Conservation (phyloP, 2,113 vertebrate species). For the Hydrolagus affinis region DNA sequence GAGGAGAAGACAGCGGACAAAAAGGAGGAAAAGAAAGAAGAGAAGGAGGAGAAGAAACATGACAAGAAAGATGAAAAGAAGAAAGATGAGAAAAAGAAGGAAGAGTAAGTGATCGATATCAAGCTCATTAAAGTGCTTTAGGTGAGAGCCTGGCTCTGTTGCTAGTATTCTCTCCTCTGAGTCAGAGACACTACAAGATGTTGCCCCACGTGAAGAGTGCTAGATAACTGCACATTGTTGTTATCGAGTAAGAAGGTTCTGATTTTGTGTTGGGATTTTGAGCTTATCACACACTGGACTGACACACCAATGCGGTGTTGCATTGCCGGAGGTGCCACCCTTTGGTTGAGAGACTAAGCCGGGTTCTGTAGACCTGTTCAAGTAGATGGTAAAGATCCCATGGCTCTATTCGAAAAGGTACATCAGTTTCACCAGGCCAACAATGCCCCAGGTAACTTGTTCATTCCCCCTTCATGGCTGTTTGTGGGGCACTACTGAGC, state of each 20-base stretch:
- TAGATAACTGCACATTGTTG: too few relatives aligned
- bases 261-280: background rate
- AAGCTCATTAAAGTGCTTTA: background rate
- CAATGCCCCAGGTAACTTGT: background rate
- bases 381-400: background rate
- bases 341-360: background rate
- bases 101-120: conserved; percentile 61
- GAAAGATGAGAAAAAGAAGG: conserved; percentile 49
- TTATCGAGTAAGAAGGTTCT: background rate
- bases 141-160: too few relatives aligned
- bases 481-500: background rate
- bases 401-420: background rate
- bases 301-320: background rate
- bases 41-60: conserved; percentile 61
- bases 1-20: conserved; percentile 53
- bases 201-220: too few relatives aligned
- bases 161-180: too few relatives aligned
- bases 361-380: background rate
- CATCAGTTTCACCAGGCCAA: background rate
- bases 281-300: background rate
- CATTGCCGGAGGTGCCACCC: background rate
- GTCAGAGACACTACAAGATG: too few relatives aligned
- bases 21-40: conserved; percentile 56
- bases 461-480: background rate
- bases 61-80: conserved; percentile 60